phyloP scores from a whole-genome alignment of 1,140 invertebrate genomes.

The Panagrolaimus sp. region DNA sequence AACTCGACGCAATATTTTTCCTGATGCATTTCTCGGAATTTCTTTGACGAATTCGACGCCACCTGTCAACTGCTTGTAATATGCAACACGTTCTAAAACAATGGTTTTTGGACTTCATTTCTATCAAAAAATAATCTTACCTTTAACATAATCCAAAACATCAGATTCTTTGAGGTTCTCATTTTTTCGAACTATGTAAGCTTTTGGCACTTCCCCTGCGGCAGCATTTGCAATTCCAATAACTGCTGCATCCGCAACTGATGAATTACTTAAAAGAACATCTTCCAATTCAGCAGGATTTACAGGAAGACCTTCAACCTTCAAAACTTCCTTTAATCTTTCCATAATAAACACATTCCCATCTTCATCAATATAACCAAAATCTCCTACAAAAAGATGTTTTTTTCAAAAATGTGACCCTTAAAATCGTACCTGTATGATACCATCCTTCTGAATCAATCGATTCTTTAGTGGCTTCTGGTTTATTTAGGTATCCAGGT shows the following conservation, averaged over 20 bases:
- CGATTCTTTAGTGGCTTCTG: constrained; percentile 61
- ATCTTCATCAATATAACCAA: constrained; percentile 71
- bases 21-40: constrained; percentile 71
- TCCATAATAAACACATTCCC: constrained; percentile 71
- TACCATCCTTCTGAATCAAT: constrained; percentile 71
- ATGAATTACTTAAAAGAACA: constrained; percentile 70
- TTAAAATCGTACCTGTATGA: constrained; percentile 66
- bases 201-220: constrained; percentile 72
- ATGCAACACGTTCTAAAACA: neutral
- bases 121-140: neutral
- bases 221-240: constrained; percentile 71
- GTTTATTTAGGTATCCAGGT: constrained; percentile 26
- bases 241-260: constrained; percentile 73
- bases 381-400: constrained; percentile 64
- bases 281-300: constrained; percentile 79
- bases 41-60: constrained; percentile 67
- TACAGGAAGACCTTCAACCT: constrained; percentile 76
- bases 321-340: constrained; percentile 80
- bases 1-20: constrained; percentile 70
- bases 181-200: constrained; percentile 69
- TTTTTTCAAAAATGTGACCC: constrained; percentile 79
- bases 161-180: constrained; percentile 40
- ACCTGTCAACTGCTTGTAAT: constrained; percentile 61
- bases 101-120: neutral
- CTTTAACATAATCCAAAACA: constrained; percentile 29